Evolutionary conservation across 2,888 invertebrate species (phyloP).

Genomic region (Callyntrura guangdongensis): DNA sequence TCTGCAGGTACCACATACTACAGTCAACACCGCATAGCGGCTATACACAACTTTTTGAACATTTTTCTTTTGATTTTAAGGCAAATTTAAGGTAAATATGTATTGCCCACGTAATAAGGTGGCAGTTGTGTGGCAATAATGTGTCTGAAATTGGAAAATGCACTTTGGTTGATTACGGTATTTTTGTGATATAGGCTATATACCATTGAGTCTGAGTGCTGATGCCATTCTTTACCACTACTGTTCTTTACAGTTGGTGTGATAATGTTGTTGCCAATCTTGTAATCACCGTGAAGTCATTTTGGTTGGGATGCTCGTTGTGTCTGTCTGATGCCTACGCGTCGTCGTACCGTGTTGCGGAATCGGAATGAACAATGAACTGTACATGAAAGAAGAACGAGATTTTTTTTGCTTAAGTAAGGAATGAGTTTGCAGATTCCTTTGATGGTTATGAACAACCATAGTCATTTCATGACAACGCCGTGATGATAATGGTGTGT

Average conservation of each 20-base stretch:
- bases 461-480: conserved; percentile 62
- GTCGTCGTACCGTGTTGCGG: conserved; percentile 7
- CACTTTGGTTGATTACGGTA: conserved; percentile 27
- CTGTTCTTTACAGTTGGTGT: conserved; percentile 1
- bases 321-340: neutral
- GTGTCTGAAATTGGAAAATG: neutral
- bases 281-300: conserved; percentile 21
- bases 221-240: no score
- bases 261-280: conserved; percentile 54
- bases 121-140: neutral
- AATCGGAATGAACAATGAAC: conserved; percentile 67
- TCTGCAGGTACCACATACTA: no score
- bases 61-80: no score
- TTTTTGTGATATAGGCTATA: conserved; percentile 32
- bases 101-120: no score
- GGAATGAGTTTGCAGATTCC: conserved; percentile 67
- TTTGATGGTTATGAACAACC: conserved; percentile 47
- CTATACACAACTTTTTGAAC: no score
- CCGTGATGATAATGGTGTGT: conserved; percentile 50
- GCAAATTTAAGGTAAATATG: no score
- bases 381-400: conserved; percentile 27
- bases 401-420: conserved; percentile 45
- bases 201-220: neutral
- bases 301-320: conserved; percentile 3
- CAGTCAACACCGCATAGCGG: no score